Conservation (phyloP, 2,113 vertebrate species). For the Pelecanoides urinatrix region DNA sequence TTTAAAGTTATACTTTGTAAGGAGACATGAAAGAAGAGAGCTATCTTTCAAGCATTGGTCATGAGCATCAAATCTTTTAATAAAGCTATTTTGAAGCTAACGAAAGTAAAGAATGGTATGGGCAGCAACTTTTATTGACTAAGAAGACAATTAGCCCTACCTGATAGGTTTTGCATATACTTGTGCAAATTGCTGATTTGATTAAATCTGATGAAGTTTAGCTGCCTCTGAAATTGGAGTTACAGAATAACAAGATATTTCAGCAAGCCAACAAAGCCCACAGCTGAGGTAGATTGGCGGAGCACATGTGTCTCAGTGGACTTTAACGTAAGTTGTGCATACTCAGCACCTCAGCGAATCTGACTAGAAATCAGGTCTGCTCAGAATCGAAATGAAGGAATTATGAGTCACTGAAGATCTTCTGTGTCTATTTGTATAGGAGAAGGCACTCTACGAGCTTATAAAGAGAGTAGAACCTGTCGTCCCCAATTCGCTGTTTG, state of each 20-base stretch:
- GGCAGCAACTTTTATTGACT: not conserved
- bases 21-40: not conserved
- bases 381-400: slow-evolving; percentile 8
- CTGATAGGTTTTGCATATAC: not conserved
- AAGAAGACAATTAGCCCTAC: not conserved
- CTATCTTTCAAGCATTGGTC: not conserved
- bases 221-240: not conserved
- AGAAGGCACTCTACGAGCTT: not conserved
- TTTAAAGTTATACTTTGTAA: not conserved
- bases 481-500: not conserved
- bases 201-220: not conserved
- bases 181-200: not conserved
- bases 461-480: not conserved
- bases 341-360: not conserved
- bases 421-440: not conserved
- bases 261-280: not conserved
- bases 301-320: not conserved
- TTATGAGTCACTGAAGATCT: not conserved
- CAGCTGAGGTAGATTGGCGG: not conserved
- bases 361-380: not conserved
- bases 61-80: not conserved
- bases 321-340: not conserved
- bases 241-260: not conserved
- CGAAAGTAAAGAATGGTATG: not conserved
- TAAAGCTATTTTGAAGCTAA: not conserved